Evolutionary conservation across 2,888 invertebrate genomes (phyloP), one percentile per base, ranked within the genome.

Genomic region (Ashinkailepas kermadecensis): DNA sequence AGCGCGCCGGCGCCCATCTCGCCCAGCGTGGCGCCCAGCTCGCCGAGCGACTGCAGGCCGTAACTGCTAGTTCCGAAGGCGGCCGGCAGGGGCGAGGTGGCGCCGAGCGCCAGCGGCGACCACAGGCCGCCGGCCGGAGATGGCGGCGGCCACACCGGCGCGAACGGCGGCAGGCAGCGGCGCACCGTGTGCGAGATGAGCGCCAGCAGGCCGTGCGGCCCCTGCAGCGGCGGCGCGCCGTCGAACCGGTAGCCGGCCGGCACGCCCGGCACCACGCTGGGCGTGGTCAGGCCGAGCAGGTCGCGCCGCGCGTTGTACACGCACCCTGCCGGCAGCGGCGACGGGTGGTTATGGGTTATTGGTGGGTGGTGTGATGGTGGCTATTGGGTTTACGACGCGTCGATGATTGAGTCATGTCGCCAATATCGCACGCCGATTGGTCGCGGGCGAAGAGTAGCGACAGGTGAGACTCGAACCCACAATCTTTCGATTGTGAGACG

Each of bases 241-340:
- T 78, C 57, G 13, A 78, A 58, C 10, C 23, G 57, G 84, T 95
- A 95, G 9, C 92, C 90, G 39, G 91, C 88, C 0, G 95, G 95
- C 82, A 95, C 91, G 85, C 92, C 92, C 0, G 94, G 93, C 21
- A 89, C 89, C 58, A 94, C 89, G 0, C 89, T 87, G 0, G 91
- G 89, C 81, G 94, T 94, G 81, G 91, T 91, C 62, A 93, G 89
- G 81, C 91, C 91, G 54, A 97, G 89, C n/a, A 97, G 91, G 83
- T 92, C 91, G 85, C 94, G 93, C 58, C 97, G 91, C 0, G 96
- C 96, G 87, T 95, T 94, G 89, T 97, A 97, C 86, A 97, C 93
- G 88, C 95, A 93, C 79, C 91, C 93, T 93, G 78, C 8, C 18
- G 15, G 59, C 11, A 4, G 39, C 39, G 39, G 39, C 39, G 39